Evolutionary conservation across 1,140 invertebrate species (phyloP).

Genomic region (Holcopasites calliopsidis): DNA sequence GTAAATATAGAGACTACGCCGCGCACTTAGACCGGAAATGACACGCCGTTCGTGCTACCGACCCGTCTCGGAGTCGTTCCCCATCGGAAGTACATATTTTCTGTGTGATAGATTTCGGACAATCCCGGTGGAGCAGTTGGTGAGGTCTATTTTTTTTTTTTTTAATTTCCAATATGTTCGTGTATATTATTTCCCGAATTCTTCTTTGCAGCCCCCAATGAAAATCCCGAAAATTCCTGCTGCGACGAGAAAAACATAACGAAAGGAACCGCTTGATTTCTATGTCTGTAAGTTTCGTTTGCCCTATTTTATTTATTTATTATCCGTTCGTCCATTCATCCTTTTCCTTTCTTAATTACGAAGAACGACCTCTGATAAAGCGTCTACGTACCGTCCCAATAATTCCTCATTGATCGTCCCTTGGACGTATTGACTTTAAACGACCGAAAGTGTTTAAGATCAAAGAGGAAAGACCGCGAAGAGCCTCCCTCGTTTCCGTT

Average conservation of each 20-base stretch:
- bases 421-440: neutral
- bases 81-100: no score
- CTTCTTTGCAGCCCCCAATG: no score
- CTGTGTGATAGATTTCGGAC: no score
- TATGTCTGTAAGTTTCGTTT: no score
- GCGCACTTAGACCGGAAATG: conserved; percentile 8
- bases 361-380: conserved; percentile 4
- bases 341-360: neutral
- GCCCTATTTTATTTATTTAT: neutral
- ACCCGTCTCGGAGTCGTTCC: conserved; percentile 1
- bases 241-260: no score
- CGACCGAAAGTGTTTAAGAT: neutral
- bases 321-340: neutral
- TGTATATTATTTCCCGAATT: no score
- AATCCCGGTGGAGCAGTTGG: no score
- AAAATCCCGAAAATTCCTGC: no score
- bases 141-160: neutral
- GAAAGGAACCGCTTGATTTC: no score
- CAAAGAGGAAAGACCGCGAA: conserved; percentile 16
- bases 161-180: no score
- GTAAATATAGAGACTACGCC: conserved; percentile 51
- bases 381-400: conserved; percentile 36
- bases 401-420: conserved; percentile 34
- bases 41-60: conserved; percentile 31
- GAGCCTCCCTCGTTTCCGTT: no score